phyloP scores from a whole-genome alignment of 2,888 invertebrate species.

The Eubasilissa splendida region DNA sequence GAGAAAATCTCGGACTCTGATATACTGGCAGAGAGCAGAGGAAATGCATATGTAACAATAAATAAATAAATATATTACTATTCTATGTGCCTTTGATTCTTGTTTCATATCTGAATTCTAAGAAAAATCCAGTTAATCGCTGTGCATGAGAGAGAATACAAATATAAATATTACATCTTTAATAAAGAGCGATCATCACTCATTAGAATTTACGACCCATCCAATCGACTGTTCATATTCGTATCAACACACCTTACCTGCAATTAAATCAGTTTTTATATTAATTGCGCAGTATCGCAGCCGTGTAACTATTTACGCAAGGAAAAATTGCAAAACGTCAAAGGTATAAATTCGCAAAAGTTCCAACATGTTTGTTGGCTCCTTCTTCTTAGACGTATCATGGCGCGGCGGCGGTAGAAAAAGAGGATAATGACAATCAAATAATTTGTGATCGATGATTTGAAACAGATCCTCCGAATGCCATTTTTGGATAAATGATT shows the following conservation, averaged over 20 bases:
- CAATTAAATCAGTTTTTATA: constrained; percentile 20
- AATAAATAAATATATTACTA: too few species aligned
- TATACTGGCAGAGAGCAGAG: too few species aligned
- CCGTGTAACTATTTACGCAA: constrained; percentile 5
- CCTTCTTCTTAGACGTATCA: not conserved
- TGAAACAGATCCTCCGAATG: not conserved
- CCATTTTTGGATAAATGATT: too few species aligned
- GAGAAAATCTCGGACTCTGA: too few species aligned
- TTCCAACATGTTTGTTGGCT: constrained; percentile 4
- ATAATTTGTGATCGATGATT: constrained; percentile 22
- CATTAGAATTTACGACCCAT: not conserved
- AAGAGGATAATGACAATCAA: not conserved
- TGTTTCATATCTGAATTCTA: too few species aligned
- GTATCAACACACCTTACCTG: not conserved
- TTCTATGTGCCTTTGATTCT: too few species aligned
- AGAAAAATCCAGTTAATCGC: too few species aligned
- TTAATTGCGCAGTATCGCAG: constrained; percentile 15
- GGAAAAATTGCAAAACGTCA: not conserved
- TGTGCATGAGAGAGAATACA: too few species aligned
- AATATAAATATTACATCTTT: too few species aligned
- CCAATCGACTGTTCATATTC: constrained; percentile 17
- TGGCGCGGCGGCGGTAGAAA: not conserved
- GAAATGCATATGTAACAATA: too few species aligned
- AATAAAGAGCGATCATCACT: not conserved
- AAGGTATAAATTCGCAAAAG: not conserved